Evolutionary conservation across 2,888 invertebrate species (phyloP), one percentile per base, ranked within the genome.

Genomic region (Volucella inflata): DNA sequence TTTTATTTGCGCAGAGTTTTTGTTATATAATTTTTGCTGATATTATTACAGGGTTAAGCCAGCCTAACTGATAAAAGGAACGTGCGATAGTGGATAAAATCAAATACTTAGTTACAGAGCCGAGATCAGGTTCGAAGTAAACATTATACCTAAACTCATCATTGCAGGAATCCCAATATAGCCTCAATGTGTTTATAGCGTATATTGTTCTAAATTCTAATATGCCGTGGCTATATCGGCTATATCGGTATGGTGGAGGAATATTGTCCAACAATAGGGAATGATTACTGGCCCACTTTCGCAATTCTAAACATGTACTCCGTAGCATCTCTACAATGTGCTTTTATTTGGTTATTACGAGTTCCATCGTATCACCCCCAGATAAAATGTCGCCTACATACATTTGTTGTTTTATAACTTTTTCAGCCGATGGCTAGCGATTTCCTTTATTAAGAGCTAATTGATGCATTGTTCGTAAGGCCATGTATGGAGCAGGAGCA

Each of bases 271-370:
- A 42, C 30, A 81, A n/a, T 21, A n/a, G 6, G 11, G 36, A 50
- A 57, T 60, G 48, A 48, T 81, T 81, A 40, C 81, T 48, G 11
- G 81, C 65, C 81, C 75, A 75, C 14, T 57, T n/a, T n/a, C n/a
- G n/a, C n/a, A n/a, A n/a, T 55, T 64, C 70, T 10, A 65, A 81
- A n/a, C 40, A 51, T 38, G 53, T 64, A 16, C 50, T 68, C 8
- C 16, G 44, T 8, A 79, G 14, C 50, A 70, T 78, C 17, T 16
- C 36, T 8, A 38, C 40, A 8, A 72, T 51, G 16, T 64, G 17
- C 6, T 55, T n/a, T 57, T 38, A 57, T 70, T 57, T 70, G 4
- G 17, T n/a, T 10, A 72, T 48, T 8, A 44, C 59, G n/a, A 17
- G 8, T 6, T 59, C 59, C 11, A 59, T 71, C 2, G 17, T n/a